These are phyloP conservation scores for Odontocolon sp. DNA, from an alignment of 2,888 invertebrate genomes.

Conservation along the genomic window DNA sequence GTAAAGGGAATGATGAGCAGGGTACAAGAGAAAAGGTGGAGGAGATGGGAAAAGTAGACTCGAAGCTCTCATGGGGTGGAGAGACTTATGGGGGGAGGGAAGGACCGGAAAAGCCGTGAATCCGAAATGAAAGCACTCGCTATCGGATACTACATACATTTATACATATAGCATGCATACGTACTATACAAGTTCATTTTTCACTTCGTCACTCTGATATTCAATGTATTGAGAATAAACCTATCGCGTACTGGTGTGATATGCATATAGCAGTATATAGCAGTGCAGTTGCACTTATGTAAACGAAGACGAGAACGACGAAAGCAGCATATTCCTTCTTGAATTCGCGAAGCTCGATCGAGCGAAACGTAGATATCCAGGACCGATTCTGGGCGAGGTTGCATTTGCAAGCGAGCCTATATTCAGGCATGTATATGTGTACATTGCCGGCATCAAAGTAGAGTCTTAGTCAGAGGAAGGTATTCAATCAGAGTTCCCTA, in stretches of 20 bases:
- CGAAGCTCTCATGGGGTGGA: slow-evolving; percentile 1
- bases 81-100: not conserved
- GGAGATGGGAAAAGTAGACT: too few species aligned
- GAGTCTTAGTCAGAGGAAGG: slow-evolving; percentile 60
- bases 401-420: slow-evolving; percentile 31
- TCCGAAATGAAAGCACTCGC: slow-evolving; percentile 49
- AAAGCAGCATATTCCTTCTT: not conserved
- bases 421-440: slow-evolving; percentile 55
- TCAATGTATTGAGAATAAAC: too few species aligned
- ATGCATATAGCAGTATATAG: not conserved
- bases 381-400: not conserved
- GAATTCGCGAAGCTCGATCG: not conserved
- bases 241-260: too few species aligned
- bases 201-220: slow-evolving; percentile 10
- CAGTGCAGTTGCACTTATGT: not conserved
- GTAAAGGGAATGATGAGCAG: not conserved
- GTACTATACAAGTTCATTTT: slow-evolving; percentile 18
- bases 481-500: slow-evolving; percentile 49
- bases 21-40: slow-evolving; percentile 48
- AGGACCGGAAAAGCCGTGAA: slow-evolving; percentile 26
- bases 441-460: slow-evolving; percentile 62
- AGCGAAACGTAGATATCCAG: not conserved
- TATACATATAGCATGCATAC: not conserved
- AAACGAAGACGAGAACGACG: not conserved
- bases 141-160: not conserved